These are phyloP conservation scores for Eulacestoma nigropectus DNA, from an alignment of 2,113 vertebrate species.

Conservation along the genomic window DNA sequence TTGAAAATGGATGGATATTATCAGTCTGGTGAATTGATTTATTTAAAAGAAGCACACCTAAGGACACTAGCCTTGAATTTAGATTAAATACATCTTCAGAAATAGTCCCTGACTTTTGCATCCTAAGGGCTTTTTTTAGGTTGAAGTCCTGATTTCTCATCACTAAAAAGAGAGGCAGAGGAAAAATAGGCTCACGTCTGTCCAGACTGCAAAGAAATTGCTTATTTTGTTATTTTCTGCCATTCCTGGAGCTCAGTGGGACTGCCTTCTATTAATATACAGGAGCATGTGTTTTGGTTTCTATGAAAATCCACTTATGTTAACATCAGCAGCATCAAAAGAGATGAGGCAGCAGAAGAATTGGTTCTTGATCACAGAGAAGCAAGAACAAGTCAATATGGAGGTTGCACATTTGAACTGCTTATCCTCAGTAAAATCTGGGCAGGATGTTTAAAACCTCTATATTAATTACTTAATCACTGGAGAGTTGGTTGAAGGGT, in stretches of 20 bases:
- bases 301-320: neutral
- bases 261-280: neutral
- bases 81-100: neutral
- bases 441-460: neutral
- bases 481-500: neutral
- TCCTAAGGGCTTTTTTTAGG: neutral
- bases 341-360: neutral
- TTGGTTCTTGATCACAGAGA: neutral
- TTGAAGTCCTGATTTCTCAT: neutral
- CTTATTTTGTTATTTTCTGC: neutral
- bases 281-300: neutral
- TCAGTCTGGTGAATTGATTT: neutral
- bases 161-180: neutral
- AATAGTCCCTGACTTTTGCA: neutral
- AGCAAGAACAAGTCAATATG: neutral
- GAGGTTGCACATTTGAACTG: neutral
- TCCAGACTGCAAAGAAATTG: neutral
- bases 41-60: neutral
- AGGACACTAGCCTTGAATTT: neutral
- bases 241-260: neutral
- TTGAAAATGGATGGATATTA: neutral
- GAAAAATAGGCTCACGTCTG: neutral
- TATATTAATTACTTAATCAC: neutral
- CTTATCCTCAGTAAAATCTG: neutral
- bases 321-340: neutral